These are phyloP conservation scores for Podarcis lilfordi DNA, from an alignment of 2,797 vertebrate genomes.

Conservation along the genomic window DNA sequence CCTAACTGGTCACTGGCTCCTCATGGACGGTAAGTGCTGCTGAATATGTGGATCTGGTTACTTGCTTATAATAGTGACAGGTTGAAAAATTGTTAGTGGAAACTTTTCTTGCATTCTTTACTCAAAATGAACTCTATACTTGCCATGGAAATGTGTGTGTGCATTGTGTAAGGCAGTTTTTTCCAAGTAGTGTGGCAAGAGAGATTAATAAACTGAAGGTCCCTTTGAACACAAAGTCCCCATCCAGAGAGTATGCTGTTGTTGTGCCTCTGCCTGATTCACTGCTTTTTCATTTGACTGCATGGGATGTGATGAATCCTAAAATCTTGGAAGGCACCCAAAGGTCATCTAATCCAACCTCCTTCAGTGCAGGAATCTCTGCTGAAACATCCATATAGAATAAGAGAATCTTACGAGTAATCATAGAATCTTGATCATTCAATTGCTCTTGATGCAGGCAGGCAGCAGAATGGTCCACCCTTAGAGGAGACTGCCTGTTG, in stretches of 20 bases:
- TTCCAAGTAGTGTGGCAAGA: neutral
- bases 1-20: constrained; percentile 98
- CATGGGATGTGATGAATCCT: no score
- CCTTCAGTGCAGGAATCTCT: no score
- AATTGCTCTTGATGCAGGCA: neutral
- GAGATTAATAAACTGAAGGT: neutral
- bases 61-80: neutral
- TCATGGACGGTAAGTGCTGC: constrained; percentile 93
- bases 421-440: no score
- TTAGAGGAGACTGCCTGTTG: neutral
- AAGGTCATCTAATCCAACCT: no score
- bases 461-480: neutral
- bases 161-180: neutral
- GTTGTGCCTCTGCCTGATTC: neutral
- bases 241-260: neutral
- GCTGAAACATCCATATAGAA: no score
- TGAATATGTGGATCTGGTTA: neutral
- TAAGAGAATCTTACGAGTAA: no score
- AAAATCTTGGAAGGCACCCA: no score
- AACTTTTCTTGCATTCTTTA: neutral
- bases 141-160: neutral
- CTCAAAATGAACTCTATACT: neutral
- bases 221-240: neutral
- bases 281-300: neutral
- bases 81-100: neutral